These are phyloP conservation scores for Florisuga fusca DNA, from an alignment of 2,797 vertebrate species.

Conservation along the genomic window DNA sequence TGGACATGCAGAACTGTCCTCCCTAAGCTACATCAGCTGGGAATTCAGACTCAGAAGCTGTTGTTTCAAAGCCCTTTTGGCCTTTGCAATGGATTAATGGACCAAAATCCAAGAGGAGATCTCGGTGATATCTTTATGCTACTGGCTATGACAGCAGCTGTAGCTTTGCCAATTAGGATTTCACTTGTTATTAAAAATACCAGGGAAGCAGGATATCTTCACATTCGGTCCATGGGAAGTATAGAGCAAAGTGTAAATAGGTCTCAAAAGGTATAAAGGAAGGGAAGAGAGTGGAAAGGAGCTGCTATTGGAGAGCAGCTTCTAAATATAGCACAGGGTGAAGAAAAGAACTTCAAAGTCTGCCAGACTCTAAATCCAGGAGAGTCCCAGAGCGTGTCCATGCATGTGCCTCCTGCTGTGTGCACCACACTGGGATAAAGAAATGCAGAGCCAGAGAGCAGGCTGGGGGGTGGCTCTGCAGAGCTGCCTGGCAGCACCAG, in stretches of 20 bases:
- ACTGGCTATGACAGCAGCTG: background rate
- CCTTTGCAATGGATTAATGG: background rate
- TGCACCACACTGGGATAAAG: background rate
- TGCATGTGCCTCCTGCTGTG: background rate
- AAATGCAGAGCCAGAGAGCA: background rate
- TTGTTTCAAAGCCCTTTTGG: background rate
- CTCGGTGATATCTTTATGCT: background rate
- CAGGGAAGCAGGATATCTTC: background rate
- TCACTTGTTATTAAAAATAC: background rate
- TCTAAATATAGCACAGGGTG: background rate
- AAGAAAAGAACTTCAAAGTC: background rate
- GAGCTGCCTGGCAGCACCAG: background rate
- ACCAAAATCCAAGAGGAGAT: background rate
- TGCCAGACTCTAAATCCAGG: slow-evolving; percentile 38
- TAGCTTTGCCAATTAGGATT: background rate
- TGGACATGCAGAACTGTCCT: background rate
- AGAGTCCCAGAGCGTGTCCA: background rate
- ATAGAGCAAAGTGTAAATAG: background rate
- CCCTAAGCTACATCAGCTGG: background rate
- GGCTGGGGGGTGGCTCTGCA: background rate
- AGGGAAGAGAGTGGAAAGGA: background rate
- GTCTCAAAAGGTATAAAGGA: background rate
- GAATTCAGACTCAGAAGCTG: background rate
- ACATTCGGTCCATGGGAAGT: background rate
- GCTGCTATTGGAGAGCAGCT: background rate